These are phyloP conservation scores for Hirudinaria manillensis DNA, from an alignment of 2,888 invertebrate species.

Conservation along the genomic window DNA sequence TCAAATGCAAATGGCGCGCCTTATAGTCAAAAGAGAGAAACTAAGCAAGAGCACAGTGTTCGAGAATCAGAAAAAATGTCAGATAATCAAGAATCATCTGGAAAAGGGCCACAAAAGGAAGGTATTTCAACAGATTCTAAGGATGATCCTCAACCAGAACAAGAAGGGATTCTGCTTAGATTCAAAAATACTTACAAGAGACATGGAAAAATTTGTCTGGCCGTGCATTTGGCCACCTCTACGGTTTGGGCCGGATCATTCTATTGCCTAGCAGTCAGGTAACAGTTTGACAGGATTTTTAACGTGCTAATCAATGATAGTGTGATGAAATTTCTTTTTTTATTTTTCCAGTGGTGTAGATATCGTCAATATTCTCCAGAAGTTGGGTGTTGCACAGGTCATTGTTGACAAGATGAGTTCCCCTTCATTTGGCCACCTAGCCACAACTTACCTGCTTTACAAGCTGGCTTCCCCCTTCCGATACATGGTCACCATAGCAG, in stretches of 20 bases:
- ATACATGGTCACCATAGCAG: constrained; percentile 84
- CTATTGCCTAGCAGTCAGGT: constrained; percentile 36
- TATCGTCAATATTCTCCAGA: constrained; percentile 71
- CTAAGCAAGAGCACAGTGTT: too few relatives aligned
- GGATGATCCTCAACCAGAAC: background rate
- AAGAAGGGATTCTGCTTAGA: constrained; percentile 64
- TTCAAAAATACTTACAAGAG: constrained; percentile 87
- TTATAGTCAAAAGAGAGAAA: too few relatives aligned
- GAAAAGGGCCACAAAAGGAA: background rate
- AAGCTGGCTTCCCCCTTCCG: constrained; percentile 84
- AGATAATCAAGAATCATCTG: background rate
- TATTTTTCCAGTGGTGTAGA: constrained; percentile 75
- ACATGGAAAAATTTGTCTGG: constrained; percentile 92
- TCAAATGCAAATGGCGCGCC: too few relatives aligned
- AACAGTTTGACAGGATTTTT: background rate
- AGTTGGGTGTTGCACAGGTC: constrained; percentile 70
- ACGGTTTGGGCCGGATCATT: constrained; percentile 71
- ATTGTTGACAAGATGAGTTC: constrained; percentile 70
- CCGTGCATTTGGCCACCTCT: constrained; percentile 84
- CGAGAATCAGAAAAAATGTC: too few relatives aligned
- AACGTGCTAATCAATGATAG: background rate
- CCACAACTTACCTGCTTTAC: constrained; percentile 83
- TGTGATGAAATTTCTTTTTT: background rate
- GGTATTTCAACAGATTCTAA: background rate
- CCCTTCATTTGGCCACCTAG: constrained; percentile 78